phyloP scores from a whole-genome alignment of 2,113 vertebrate species.

The Oxyura jamaicensis region DNA sequence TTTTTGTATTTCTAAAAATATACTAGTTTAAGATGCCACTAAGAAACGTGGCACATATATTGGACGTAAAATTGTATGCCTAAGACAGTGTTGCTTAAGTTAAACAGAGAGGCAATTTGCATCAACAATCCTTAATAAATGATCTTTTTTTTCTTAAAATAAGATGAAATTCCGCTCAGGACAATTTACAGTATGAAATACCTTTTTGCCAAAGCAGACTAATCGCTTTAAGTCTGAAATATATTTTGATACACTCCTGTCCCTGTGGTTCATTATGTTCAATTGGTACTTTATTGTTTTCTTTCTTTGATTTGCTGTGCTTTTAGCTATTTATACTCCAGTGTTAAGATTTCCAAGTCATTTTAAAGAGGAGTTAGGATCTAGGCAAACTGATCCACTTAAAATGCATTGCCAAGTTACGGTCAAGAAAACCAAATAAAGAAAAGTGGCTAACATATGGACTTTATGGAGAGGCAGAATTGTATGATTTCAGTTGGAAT shows the following conservation, averaged over 20 bases:
- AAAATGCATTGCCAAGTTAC: background rate
- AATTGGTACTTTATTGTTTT: background rate
- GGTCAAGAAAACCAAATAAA: background rate
- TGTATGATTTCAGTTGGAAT: background rate
- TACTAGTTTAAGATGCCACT: background rate
- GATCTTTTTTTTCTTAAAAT: background rate
- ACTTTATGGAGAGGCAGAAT: background rate
- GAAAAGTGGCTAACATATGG: background rate
- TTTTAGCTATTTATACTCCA: background rate
- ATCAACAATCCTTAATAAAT: background rate
- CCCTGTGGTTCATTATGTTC: background rate
- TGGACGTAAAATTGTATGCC: background rate
- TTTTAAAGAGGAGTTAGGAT: background rate
- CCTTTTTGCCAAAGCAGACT: background rate
- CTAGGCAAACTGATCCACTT: background rate
- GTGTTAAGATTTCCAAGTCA: background rate
- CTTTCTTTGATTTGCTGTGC: background rate
- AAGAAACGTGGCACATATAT: background rate
- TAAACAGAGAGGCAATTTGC: background rate
- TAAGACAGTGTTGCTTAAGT: background rate
- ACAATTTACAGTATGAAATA: background rate
- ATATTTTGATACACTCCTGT: background rate
- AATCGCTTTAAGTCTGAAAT: background rate
- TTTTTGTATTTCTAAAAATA: background rate
- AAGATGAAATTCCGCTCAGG: background rate